Conservation (phyloP, 2,888 invertebrate genomes). For the Epsilonema sp. region DNA sequence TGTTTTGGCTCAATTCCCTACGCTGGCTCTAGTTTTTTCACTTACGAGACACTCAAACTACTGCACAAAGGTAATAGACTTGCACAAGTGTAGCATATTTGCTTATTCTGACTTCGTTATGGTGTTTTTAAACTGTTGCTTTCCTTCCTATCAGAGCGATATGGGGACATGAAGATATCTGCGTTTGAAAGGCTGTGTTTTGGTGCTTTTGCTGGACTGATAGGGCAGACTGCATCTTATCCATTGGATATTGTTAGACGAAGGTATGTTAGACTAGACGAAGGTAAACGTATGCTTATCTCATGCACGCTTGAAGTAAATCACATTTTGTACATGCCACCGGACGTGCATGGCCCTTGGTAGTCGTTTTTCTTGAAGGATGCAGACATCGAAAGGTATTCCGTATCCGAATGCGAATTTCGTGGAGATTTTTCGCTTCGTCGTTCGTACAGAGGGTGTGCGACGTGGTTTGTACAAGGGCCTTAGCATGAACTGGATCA, state of each 20-base stretch:
- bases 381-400: constrained; percentile 26
- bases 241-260: constrained; percentile 77
- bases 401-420: constrained; percentile 9
- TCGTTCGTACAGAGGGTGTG: constrained; percentile 51
- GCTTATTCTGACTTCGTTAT: background rate
- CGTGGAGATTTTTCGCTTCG: constrained; percentile 20
- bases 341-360: no score
- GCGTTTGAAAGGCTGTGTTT: constrained; percentile 45
- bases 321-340: no score
- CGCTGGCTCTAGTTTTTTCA: constrained; percentile 89
- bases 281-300: no score
- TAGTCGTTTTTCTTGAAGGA: no score
- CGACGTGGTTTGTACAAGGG: constrained; percentile 85
- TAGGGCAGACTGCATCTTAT: constrained; percentile 86
- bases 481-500: constrained; percentile 96
- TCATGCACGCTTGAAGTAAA: no score
- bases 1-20: constrained; percentile 83
- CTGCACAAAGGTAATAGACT: constrained; percentile 45
- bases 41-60: constrained; percentile 77
- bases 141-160: no score
- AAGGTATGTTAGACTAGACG: no score
- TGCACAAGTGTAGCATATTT: background rate
- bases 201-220: constrained; percentile 73
- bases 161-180: background rate
- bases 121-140: background rate